These are phyloP conservation scores for Mionectes olivaceus DNA, from an alignment of 2,797 vertebrate species.

Conservation along the genomic window DNA sequence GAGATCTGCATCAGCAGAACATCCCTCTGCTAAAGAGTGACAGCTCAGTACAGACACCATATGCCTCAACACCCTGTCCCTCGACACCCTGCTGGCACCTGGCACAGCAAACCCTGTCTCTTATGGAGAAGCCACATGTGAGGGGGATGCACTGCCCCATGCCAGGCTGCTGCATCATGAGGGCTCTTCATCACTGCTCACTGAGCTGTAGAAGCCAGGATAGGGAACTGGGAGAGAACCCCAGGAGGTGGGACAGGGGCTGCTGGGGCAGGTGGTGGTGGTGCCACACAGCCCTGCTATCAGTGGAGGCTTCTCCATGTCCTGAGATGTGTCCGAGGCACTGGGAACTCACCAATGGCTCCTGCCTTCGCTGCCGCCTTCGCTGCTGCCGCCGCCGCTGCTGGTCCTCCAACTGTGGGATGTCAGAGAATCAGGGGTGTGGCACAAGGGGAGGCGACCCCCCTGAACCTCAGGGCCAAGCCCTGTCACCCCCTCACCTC, in stretches of 20 bases:
- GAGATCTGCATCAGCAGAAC: not conserved
- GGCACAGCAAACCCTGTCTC: not conserved
- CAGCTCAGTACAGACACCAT: fast-evolving
- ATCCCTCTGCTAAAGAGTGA: not conserved
- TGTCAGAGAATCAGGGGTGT: not conserved
- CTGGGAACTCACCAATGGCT: constrained; percentile 65
- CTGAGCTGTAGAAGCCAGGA: fast-evolving
- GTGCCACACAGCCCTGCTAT: not conserved
- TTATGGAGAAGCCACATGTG: fast-evolving
- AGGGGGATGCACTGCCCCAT: not conserved
- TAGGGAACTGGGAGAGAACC: not conserved
- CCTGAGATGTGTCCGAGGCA: fast-evolving
- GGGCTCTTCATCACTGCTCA: not conserved
- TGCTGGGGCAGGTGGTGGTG: not conserved
- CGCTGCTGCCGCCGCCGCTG: constrained; percentile 63
- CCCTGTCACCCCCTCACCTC: not conserved
- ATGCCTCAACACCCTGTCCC: fast-evolving
- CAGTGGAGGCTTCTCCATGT: fast-evolving
- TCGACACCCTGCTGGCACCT: fast-evolving
- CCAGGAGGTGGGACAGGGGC: no score
- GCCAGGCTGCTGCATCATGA: not conserved
- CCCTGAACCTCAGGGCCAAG: not conserved
- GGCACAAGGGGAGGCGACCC: fast-evolving
- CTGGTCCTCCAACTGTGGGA: constrained; percentile 35
- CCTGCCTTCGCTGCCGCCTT: constrained; percentile 77